Base-by-base conservation (phyloP, 2,888 invertebrate species). In the Microdon myrmicae region DNA sequence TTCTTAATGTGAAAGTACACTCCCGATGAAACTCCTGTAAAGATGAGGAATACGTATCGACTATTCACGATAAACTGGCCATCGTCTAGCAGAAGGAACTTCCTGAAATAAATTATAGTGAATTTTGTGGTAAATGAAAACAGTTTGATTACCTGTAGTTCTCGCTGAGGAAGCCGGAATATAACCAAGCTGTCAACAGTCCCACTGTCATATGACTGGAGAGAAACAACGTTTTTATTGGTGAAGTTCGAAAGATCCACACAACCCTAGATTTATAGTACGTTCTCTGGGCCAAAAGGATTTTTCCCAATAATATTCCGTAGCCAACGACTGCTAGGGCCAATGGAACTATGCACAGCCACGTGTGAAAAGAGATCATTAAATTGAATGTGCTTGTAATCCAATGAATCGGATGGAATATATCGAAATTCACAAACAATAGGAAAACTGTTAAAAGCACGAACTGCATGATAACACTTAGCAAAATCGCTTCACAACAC, bases 281-380 rank as follows among this genome's bases (percentile, higher is more conserved):
- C 0, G 82, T 82, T 23, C 84, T 79, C 37, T 84, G 83, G 12
- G 83, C 80, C 14, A 89, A 82, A 69, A 89, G 88, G 67, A 86
- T 86, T 72, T 87, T 88, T 32, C 87, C 87, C 71, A 87, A 86
- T 22, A 88, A 82, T 26, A 89, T 81, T n/a, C 90, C 88, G 79
- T 90, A 89, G 4, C 87, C 82, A 58, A 88, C 84, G 6, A 89
- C 85, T 1, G 88, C 83, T 16, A 82, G 74, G 7, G 84, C 81
- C 10, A 90, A 82, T 1, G 89, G 84, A 16, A 87, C 76, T 32
- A 88, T 83, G 69, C 86, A 87, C 1, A 87, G 74, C 80, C 86
- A 85, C 77, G 88, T 89, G 73, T 85, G 77, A 10, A 75, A 69
- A 7, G 79, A 78, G 53, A 76, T 72, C 25, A 89, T 79, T 8